A percentile compares a stretch with the other conserved stretches of the same genome.
phyloP scores from a whole-genome alignment of 2,888 invertebrate genomes.

The Ormyrus rosae region DNA sequence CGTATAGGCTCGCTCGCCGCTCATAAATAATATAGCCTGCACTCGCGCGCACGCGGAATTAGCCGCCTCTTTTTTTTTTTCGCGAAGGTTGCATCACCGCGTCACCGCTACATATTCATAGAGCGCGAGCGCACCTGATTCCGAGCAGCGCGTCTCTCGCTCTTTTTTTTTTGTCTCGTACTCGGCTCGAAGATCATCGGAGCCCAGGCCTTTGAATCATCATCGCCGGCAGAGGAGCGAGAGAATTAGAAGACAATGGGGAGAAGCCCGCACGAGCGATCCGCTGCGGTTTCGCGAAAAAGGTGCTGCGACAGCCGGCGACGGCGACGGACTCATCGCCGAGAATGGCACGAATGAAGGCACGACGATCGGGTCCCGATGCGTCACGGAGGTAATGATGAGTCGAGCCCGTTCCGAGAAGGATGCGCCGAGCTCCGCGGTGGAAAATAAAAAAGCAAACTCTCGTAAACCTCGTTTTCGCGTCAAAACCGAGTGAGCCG shows the following conservation, averaged over 20 bases:
- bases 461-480: background rate
- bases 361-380: slow-evolving; percentile 46
- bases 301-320: slow-evolving; percentile 11
- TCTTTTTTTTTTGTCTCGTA: background rate
- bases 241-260: slow-evolving; percentile 46
- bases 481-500: background rate
- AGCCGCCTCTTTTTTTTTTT: slow-evolving; percentile 1
- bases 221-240: slow-evolving; percentile 9
- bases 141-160: background rate
- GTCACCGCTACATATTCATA: slow-evolving; percentile 12
- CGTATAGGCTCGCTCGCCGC: slow-evolving; percentile 56
- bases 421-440: slow-evolving; percentile 6
- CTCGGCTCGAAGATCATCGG: slow-evolving; percentile 5
- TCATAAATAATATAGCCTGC: slow-evolving; percentile 69
- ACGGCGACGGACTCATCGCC: slow-evolving; percentile 46
- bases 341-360: slow-evolving; percentile 49
- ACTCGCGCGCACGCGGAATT: too few species aligned
- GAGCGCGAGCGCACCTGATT: background rate
- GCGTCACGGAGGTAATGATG: slow-evolving; percentile 55
- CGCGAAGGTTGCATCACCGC: slow-evolving; percentile 25
- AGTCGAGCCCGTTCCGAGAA: slow-evolving; percentile 51
- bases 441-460: too few species aligned
- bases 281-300: slow-evolving; percentile 28
- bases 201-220: slow-evolving; percentile 37
- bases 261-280: slow-evolving; percentile 19